Percentiles rank a stretch among this genome's conserved stretches.
Conservation (phyloP, 2,797 vertebrate genomes). For the Thunnus albacares region DNA sequence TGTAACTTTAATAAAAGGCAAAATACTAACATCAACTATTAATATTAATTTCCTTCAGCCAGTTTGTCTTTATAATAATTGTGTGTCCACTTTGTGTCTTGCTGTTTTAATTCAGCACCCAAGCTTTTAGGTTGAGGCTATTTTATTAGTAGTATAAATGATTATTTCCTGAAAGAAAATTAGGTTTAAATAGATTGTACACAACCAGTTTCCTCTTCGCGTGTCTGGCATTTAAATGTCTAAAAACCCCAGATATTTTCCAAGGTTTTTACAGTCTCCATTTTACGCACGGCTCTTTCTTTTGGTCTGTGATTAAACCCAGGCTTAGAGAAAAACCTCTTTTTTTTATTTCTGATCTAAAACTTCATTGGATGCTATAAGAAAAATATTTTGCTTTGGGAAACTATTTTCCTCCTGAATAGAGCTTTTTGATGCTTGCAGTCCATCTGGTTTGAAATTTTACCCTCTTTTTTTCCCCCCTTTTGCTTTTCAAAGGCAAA, state of each 20-base stretch:
- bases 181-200: not conserved
- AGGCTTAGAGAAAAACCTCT: not conserved
- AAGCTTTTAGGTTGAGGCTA: constrained; percentile 3
- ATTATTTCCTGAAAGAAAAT: constrained; percentile 12
- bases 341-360: not conserved
- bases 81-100: not conserved
- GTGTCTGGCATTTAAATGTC: not conserved
- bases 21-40: not conserved
- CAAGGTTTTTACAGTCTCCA: not conserved
- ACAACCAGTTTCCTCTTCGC: not conserved
- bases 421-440: not conserved
- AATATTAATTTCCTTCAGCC: not conserved
- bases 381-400: not conserved
- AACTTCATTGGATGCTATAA: not conserved
- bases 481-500: not conserved
- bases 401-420: not conserved
- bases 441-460: not conserved
- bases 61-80: constrained; percentile 12
- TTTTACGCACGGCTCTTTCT: not conserved
- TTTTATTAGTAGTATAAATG: not conserved
- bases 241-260: not conserved
- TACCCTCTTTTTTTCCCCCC: not conserved
- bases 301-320: constrained; percentile 20
- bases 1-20: not conserved
- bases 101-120: not conserved